Evolutionary conservation across 1,140 invertebrate species (phyloP), one percentile per base, ranked within the genome.

Genomic region (Sminthurinus signatus): DNA sequence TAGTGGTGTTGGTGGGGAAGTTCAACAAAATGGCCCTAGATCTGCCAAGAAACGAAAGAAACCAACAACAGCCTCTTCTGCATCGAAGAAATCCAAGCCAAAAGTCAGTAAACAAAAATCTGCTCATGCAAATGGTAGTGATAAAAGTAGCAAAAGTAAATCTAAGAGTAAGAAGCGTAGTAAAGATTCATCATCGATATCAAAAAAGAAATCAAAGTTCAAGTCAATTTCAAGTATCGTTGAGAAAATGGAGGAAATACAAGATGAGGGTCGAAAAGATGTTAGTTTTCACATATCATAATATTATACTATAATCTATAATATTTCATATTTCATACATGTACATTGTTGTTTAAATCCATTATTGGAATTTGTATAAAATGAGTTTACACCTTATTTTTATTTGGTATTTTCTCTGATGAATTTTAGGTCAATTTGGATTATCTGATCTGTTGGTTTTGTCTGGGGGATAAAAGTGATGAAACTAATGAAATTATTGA

Each of bases 401-500:
- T n/a, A n/a, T n/a, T n/a, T n/a, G n/a, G n/a, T 8, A 44, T 44
- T 59, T 44, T 56, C 19, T 31, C 10, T 57, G 43, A 50, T 25
- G 14, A 15, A n/a, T n/a, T 63, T 21, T 32, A 61, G 59, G 51
- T 66, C 8, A 60, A 44, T 60, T 51, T 65, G 8, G 31, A 59
- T 42, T 21, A 51, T 83, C 76, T 91, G 21, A 92, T 97, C 66
- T 98, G 94, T 75, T 91, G 88, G 74, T 91, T 93, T 2, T 98
- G 95, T 75, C 78, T 97, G 25, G 93, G 93, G 0, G 93, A 96
- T 62, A 83, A 87, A 71, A 95, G 90, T 76, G 91, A 93, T 79
- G 89, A 92, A 73, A 82, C 88, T 46, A 95, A 97, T 82, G 94
- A 97, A 79, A 95, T 98, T 69, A 90, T 96, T 10, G 93, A 96